Evolutionary conservation across 2,888 invertebrate genomes (phyloP).

Genomic region (Eristalis arbustorum): DNA sequence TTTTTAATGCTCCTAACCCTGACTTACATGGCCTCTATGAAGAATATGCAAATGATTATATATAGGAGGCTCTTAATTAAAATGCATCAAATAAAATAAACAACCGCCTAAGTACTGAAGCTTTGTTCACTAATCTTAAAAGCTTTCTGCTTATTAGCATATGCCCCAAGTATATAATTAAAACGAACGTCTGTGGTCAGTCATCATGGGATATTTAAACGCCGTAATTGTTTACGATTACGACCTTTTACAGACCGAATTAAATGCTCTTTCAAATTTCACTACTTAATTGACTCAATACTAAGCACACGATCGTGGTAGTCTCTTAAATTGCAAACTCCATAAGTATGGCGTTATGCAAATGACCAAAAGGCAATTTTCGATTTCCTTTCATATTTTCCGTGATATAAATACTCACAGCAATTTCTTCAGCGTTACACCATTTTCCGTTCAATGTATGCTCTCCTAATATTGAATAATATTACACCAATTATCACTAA

Average conservation of each 20-base stretch:
- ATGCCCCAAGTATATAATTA: background rate
- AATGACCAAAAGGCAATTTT: background rate
- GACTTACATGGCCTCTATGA: background rate
- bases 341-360: background rate
- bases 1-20: background rate
- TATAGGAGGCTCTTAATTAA: background rate
- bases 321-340: background rate
- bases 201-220: background rate
- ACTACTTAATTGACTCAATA: background rate
- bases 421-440: background rate
- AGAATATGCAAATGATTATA: background rate
- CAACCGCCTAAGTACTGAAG: background rate
- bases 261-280: background rate
- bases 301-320: background rate
- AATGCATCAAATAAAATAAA: slow-evolving; percentile 3
- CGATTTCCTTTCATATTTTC: background rate
- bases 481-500: background rate
- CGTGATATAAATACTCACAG: too few species aligned
- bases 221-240: background rate
- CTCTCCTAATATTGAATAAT: background rate
- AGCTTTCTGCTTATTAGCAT: background rate
- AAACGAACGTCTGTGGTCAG: background rate
- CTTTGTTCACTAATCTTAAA: background rate
- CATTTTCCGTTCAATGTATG: background rate
- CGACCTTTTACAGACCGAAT: background rate